A percentile compares a stretch with the other conserved stretches of the same genome.
These are phyloP conservation scores for Syrphus vitripennis DNA, from an alignment of 2,888 invertebrate genomes.

Conservation along the genomic window DNA sequence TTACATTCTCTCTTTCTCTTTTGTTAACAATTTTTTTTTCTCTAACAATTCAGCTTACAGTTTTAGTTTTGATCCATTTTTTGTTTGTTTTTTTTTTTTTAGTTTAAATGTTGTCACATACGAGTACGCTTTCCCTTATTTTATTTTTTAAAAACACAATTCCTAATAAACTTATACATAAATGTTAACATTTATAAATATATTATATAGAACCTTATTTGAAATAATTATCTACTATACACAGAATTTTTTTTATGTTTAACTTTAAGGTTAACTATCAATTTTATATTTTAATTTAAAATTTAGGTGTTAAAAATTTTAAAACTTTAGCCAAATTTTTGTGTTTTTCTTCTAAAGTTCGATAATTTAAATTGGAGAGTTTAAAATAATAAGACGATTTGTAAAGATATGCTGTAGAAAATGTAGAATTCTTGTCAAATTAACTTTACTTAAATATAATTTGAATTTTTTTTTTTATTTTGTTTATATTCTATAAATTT, in stretches of 20 bases:
- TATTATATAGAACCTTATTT: not conserved
- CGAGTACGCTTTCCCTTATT: not conserved
- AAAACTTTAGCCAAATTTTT: not conserved
- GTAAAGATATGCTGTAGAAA: constrained; percentile 59
- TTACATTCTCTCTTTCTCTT: constrained; percentile 51
- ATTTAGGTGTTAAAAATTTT: not conserved
- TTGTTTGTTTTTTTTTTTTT: constrained; percentile 2
- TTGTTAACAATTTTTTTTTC: constrained; percentile 27
- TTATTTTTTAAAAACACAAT: not conserved
- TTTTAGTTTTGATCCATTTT: constrained; percentile 44
- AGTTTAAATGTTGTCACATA: constrained; percentile 3
- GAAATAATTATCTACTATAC: constrained; percentile 33
- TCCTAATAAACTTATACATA: constrained; percentile 4
- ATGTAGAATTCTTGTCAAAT: constrained; percentile 13
- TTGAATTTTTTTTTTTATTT: not conserved
- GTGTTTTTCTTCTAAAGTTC: not conserved
- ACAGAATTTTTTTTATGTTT: constrained; percentile 41
- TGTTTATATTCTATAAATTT: not conserved
- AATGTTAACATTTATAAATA: constrained; percentile 8
- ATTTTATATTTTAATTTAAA: constrained; percentile 1
- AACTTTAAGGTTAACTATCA: constrained; percentile 35
- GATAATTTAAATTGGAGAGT: not conserved
- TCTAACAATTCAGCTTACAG: constrained; percentile 1
- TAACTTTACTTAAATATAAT: constrained; percentile 1
- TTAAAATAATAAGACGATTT: constrained; percentile 16